phyloP scores from a whole-genome alignment of 2,113 vertebrate genomes.

The Hyla sarda region DNA sequence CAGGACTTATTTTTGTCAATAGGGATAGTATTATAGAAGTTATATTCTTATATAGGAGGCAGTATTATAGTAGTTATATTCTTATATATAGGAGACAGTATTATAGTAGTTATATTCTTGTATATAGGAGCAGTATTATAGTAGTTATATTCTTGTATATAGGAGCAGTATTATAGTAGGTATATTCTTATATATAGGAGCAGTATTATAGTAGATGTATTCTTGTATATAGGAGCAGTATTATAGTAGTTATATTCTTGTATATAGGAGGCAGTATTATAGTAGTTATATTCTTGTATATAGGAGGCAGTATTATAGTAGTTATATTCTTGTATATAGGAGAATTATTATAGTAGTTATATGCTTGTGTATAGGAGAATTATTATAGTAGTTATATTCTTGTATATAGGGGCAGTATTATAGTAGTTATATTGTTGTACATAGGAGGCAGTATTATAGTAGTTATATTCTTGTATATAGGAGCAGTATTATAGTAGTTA shows the following conservation, averaged over 20 bases:
- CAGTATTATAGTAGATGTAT: neutral
- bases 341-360: neutral
- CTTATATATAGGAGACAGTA: too few species aligned
- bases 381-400: slow-evolving; percentile 16
- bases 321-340: too few species aligned
- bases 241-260: slow-evolving; percentile 3
- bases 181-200: slow-evolving; percentile 3
- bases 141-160: too few species aligned
- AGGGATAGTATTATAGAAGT: too few species aligned
- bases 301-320: neutral
- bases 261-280: neutral
- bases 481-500: too few species aligned
- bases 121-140: too few species aligned
- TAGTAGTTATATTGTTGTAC: slow-evolving; percentile 8
- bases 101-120: too few species aligned
- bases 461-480: neutral
- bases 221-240: neutral
- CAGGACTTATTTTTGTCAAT: too few species aligned
- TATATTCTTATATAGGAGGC: too few species aligned
- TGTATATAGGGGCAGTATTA: neutral
- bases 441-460: neutral
- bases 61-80: too few species aligned
- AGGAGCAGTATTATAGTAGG: too few species aligned
- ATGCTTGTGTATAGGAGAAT: neutral
- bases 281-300: neutral